Conservation (phyloP, 2,797 vertebrate species). For the Vespertilio murinus region DNA sequence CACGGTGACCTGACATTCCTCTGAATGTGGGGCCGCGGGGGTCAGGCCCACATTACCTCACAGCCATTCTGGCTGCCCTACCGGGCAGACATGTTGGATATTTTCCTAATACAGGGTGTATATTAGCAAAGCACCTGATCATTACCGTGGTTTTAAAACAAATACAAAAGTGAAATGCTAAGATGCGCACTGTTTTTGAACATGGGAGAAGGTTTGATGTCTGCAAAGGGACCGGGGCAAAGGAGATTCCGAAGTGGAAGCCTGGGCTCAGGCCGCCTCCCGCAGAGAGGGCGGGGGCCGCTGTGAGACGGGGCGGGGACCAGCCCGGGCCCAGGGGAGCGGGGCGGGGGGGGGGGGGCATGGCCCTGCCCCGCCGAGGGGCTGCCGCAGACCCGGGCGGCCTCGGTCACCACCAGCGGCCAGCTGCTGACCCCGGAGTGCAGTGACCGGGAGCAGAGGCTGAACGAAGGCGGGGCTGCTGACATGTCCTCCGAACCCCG, state of each 20-base stretch:
- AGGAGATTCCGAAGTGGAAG: neutral
- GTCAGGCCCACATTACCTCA: neutral
- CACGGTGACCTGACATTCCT: conserved; percentile 12
- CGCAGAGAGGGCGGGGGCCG: too few species aligned
- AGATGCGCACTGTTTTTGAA: neutral
- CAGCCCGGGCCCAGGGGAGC: too few species aligned
- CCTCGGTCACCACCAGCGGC: neutral
- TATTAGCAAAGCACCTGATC: conserved; percentile 33
- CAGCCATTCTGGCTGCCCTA: neutral
- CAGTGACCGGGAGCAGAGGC: neutral
- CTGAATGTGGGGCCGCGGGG: neutral
- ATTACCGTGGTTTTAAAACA: neutral
- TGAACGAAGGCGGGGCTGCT: neutral
- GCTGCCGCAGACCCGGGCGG: too few species aligned
- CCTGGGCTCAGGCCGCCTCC: too few species aligned
- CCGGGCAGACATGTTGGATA: neutral
- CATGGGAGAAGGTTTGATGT: neutral
- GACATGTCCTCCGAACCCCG: neutral
- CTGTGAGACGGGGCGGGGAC: too few species aligned
- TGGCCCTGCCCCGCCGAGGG: too few species aligned
- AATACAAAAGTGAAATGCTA: neutral
- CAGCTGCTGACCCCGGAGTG: neutral
- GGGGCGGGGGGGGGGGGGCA: too few species aligned
- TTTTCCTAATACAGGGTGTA: neutral
- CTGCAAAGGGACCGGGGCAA: neutral